Conservation (phyloP, 2,113 vertebrate genomes). For the Lynx canadensis region DNA sequence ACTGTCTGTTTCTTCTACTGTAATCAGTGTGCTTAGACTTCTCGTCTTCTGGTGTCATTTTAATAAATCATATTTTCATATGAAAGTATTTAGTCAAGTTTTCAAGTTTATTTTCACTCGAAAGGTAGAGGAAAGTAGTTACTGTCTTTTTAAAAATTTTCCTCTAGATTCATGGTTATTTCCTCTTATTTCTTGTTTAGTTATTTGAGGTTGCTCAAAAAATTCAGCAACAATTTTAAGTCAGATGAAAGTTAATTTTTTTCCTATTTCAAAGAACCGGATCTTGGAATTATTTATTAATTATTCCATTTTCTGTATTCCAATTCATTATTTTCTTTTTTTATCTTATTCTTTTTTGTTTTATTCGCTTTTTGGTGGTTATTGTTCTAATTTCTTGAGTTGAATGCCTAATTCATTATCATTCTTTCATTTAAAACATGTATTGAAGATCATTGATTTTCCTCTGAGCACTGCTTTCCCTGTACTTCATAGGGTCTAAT, state of each 20-base stretch:
- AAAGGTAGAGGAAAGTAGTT: neutral
- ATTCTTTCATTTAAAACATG: conserved; percentile 11
- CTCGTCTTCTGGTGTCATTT: neutral
- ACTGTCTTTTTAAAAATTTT: neutral
- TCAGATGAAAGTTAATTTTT: neutral
- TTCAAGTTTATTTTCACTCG: conserved; percentile 1
- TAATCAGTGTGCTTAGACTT: neutral
- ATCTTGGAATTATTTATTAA: neutral
- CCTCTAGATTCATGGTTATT: neutral
- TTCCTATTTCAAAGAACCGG: neutral
- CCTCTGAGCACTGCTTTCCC: neutral
- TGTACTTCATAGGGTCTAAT: neutral
- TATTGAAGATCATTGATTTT: neutral
- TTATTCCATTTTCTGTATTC: neutral
- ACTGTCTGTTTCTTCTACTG: neutral
- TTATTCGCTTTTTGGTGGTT: neutral
- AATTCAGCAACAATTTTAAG: too few species aligned
- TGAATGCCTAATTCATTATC: neutral
- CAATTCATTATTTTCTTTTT: neutral
- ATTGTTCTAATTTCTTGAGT: neutral
- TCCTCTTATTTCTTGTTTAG: neutral
- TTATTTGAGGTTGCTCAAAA: neutral
- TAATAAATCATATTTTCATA: neutral
- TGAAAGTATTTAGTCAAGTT: neutral
- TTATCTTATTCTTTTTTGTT: neutral